Evolutionary conservation across 2,113 vertebrate genomes (phyloP).

Genomic region (Takifugu flavidus): DNA sequence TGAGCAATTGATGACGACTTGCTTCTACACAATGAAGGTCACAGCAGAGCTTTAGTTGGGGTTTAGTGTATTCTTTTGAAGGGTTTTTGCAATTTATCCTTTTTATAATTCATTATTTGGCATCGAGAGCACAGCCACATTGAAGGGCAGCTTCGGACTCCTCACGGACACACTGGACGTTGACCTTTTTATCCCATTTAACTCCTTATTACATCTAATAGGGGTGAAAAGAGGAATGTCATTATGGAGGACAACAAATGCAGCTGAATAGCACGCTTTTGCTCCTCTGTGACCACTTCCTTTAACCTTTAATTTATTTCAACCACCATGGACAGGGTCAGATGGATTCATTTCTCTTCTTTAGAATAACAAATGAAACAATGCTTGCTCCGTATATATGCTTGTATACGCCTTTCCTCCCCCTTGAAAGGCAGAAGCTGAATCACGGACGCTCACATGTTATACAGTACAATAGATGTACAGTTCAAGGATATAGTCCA

Average conservation of each 20-base stretch:
- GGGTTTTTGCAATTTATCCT: constrained; percentile 12
- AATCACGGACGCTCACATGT: constrained; percentile 14
- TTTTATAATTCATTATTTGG: constrained; percentile 16
- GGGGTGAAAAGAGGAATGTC: constrained; percentile 15
- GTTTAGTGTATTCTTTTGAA: constrained; percentile 21
- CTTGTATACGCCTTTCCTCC: constrained; percentile 34
- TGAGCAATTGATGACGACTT: constrained; percentile 35
- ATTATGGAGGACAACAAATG: constrained; percentile 12
- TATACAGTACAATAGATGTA: constrained; percentile 18
- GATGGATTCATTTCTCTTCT: constrained; percentile 4
- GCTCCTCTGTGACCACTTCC: constrained; percentile 12
- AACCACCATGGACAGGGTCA: constrained; percentile 25
- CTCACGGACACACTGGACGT: not conserved
- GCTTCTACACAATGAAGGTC: constrained; percentile 28
- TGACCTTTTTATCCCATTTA: not conserved
- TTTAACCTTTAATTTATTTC: constrained; percentile 27
- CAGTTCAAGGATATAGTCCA: constrained; percentile 61
- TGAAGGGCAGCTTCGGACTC: constrained; percentile 12
- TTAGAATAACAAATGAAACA: constrained; percentile 33
- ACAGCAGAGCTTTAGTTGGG: constrained; percentile 1
- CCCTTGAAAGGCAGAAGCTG: constrained; percentile 42
- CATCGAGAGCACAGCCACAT: constrained; percentile 3
- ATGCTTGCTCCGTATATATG: constrained; percentile 21
- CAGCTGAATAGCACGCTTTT: constrained; percentile 16
- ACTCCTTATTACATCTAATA: constrained; percentile 23